phyloP scores from a whole-genome alignment of 2,113 vertebrate genomes.

The Phodopus roborovskii region DNA sequence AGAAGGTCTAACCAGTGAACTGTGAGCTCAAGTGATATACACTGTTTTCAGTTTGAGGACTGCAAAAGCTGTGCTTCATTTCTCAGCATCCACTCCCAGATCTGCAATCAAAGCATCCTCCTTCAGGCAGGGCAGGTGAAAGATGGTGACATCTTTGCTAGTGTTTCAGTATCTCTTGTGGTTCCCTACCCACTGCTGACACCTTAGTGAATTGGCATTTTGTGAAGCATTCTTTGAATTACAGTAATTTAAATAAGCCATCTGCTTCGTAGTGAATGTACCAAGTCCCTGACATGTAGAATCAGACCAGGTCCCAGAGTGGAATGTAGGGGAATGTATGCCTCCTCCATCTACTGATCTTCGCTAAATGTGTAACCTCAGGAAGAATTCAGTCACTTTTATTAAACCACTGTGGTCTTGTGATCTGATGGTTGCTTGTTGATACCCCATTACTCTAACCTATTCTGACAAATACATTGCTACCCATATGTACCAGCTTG shows the following conservation, averaged over 20 bases:
- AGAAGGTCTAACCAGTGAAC: background rate
- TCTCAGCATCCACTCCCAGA: background rate
- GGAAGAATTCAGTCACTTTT: constrained; percentile 6
- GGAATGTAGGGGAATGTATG: background rate
- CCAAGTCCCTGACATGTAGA: background rate
- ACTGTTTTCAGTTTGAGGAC: background rate
- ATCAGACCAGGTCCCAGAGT: constrained; percentile 15
- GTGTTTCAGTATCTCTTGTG: background rate
- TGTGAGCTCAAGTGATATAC: background rate
- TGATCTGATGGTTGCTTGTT: background rate
- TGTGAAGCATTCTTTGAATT: constrained; percentile 28
- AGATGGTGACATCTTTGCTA: background rate
- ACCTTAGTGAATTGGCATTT: background rate
- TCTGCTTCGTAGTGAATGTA: background rate
- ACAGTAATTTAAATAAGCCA: constrained; percentile 21
- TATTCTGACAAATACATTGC: background rate
- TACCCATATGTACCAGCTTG: background rate
- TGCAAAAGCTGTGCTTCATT: background rate
- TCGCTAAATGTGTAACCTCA: background rate
- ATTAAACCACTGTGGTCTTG: background rate
- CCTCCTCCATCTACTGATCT: background rate
- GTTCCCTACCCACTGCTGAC: background rate
- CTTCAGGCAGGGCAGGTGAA: background rate
- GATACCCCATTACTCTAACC: background rate
- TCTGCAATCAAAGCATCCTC: background rate